phyloP scores from a whole-genome alignment of 2,888 invertebrate genomes.

The Tridacna crocea region DNA sequence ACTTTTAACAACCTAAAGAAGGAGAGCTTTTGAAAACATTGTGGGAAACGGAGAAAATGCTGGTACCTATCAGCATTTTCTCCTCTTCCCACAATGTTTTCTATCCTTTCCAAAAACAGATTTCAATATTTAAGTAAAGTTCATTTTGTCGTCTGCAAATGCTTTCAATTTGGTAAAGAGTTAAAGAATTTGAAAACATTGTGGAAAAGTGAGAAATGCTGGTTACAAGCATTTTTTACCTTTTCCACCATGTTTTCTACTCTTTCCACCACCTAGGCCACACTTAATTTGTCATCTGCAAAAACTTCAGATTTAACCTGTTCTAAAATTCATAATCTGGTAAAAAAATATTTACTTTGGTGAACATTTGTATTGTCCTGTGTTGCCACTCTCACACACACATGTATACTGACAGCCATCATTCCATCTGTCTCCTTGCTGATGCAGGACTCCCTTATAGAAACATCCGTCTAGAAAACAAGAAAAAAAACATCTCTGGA shows the following conservation, averaged over 20 bases:
- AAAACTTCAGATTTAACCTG: not conserved
- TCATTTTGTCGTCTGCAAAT: too few relatives aligned
- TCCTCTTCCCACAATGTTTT: not conserved
- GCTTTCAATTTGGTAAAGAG: too few relatives aligned
- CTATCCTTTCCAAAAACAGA: too few relatives aligned
- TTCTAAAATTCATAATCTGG: too few relatives aligned
- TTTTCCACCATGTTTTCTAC: not conserved
- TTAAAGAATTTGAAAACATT: too few relatives aligned
- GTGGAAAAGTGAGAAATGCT: too few relatives aligned
- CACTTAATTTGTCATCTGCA: not conserved
- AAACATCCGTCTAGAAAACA: constrained; percentile 69
- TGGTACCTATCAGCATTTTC: not conserved
- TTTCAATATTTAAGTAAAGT: too few relatives aligned
- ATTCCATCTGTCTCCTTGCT: constrained; percentile 66
- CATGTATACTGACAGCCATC: constrained; percentile 70
- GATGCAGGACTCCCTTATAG: constrained; percentile 67
- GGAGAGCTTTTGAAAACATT: too few relatives aligned
- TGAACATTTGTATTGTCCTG: constrained; percentile 68
- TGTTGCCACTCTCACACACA: constrained; percentile 63
- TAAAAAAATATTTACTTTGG: constrained; percentile 60
- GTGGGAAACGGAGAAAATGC: too few relatives aligned
- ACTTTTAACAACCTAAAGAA: too few relatives aligned
- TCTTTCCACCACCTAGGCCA: too few relatives aligned
- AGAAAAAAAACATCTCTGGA: not conserved
- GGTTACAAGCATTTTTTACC: not conserved